A percentile compares a stretch with the other conserved stretches of the same genome.
phyloP scores from a whole-genome alignment of 1,140 invertebrate species.

The Bursaphelenchus mucronatus region DNA sequence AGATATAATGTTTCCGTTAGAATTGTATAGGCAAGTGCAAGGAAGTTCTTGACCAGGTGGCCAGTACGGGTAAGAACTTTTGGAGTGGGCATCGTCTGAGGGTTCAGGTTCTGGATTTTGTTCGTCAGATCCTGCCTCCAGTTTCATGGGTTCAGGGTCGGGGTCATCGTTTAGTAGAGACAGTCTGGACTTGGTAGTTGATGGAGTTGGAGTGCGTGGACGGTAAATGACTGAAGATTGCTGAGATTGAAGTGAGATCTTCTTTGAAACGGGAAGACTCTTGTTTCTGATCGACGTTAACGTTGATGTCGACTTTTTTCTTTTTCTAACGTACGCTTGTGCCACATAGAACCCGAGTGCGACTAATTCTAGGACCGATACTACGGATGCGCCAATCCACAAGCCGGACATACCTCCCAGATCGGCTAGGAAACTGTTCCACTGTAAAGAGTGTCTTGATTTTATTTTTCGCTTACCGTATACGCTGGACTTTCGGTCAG shows the following conservation, averaged over 20 bases:
- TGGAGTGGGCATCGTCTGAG: neutral
- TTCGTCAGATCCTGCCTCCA: conserved; percentile 5
- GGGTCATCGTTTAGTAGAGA: conserved; percentile 21
- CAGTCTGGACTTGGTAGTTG: conserved; percentile 17
- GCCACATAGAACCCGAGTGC: conserved; percentile 37
- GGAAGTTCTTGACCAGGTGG: conserved; percentile 54
- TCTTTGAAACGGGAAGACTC: conserved; percentile 12
- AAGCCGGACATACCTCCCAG: conserved; percentile 57
- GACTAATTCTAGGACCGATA: conserved; percentile 55
- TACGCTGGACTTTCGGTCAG: conserved; percentile 54
- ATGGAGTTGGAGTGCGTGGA: conserved; percentile 12
- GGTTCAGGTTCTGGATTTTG: neutral
- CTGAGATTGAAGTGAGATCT: conserved; percentile 24
- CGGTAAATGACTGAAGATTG: conserved; percentile 18
- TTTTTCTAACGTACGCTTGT: conserved; percentile 32
- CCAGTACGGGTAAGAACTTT: conserved; percentile 38
- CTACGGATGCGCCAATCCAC: conserved; percentile 60
- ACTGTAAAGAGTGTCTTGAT: conserved; percentile 26
- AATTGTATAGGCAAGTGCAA: conserved; percentile 45
- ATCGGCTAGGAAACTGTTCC: conserved; percentile 54
- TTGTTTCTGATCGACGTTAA: conserved; percentile 20
- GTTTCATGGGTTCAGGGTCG: conserved; percentile 11
- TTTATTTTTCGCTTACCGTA: conserved; percentile 32
- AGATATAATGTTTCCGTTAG: conserved; percentile 42
- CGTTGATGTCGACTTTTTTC: conserved; percentile 36